Percentiles rank a stretch among this genome's conserved stretches.
Conservation (phyloP, 64 coral and sea anemone genomes). For the Pocillopora damicornis region DNA sequence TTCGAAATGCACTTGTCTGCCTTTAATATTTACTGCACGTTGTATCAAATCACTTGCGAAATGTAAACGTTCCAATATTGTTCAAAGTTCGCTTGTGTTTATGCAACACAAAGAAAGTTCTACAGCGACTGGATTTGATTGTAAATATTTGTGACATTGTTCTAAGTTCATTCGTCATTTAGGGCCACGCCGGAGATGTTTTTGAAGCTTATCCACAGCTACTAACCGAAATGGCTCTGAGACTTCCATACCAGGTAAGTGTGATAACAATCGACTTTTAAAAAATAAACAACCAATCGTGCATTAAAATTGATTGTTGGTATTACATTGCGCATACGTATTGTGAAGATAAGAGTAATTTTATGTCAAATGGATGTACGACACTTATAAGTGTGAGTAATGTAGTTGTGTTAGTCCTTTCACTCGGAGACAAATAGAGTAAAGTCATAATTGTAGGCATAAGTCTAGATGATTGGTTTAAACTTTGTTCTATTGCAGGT, state of each 20-base stretch:
- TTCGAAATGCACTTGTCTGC: too few species aligned
- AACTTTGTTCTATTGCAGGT: slow-evolving; percentile 28
- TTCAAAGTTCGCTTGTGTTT: neutral
- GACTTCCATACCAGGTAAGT: slow-evolving; percentile 88
- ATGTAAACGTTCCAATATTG: neutral
- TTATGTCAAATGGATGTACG: neutral
- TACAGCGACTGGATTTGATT: neutral
- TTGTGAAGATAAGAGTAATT: neutral
- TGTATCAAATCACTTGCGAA: neutral
- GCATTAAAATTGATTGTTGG: too few species aligned
- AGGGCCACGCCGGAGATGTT: slow-evolving; percentile 95
- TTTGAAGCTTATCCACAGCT: slow-evolving; percentile 98
- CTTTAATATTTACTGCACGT: neutral
- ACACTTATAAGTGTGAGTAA: too few species aligned
- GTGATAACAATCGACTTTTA: neutral
- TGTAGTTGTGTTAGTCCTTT: neutral
- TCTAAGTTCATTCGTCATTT: neutral
- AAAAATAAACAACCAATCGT: neutral
- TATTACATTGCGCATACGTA: too few species aligned
- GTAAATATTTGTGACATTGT: neutral
- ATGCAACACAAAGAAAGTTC: neutral
- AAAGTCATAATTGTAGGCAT: too few species aligned
- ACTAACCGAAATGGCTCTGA: slow-evolving; percentile 91
- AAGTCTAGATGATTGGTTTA: too few species aligned
- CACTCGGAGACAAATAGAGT: neutral